Evolutionary conservation across 1,140 invertebrate genomes (phyloP).

Genomic region (Orius laevigatus): DNA sequence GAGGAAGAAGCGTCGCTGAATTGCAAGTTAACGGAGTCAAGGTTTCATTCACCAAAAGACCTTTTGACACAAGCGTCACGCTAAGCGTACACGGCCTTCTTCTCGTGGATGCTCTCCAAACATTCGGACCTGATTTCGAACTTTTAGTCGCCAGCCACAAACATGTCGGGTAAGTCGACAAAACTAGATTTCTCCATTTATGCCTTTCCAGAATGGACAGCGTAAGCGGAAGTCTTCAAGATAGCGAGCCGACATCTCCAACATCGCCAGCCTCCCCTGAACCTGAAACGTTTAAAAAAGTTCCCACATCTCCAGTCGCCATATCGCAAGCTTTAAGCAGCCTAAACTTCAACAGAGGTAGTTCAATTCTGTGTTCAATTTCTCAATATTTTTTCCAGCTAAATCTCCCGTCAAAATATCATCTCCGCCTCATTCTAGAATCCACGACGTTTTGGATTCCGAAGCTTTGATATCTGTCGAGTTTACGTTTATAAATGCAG

Average conservation of each 20-base stretch:
- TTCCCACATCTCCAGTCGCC: slow-evolving; percentile 36
- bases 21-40: slow-evolving; percentile 78
- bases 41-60: slow-evolving; percentile 51
- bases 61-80: slow-evolving; percentile 52
- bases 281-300: slow-evolving; percentile 28
- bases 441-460: slow-evolving; percentile 36
- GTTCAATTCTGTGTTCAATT: neutral
- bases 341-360: slow-evolving; percentile 24
- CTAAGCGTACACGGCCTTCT: slow-evolving; percentile 82
- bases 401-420: slow-evolving; percentile 13
- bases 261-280: slow-evolving; percentile 52
- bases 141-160: slow-evolving; percentile 84
- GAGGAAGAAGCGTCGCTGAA: slow-evolving; percentile 73
- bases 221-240: slow-evolving; percentile 75
- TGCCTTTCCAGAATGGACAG: slow-evolving; percentile 63
- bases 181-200: slow-evolving; percentile 4
- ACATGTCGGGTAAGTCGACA: slow-evolving; percentile 54
- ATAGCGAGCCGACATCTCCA: slow-evolving; percentile 80
- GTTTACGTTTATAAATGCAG: slow-evolving; percentile 49
- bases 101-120: slow-evolving; percentile 85
- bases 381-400: slow-evolving; percentile 10
- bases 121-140: slow-evolving; percentile 88
- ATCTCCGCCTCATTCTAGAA: slow-evolving; percentile 14
- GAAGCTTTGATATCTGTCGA: slow-evolving; percentile 79
- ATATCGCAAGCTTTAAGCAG: slow-evolving; percentile 39